These are phyloP conservation scores for Montipora efflorescens DNA, from an alignment of 64 coral and sea anemone species.

Conservation along the genomic window DNA sequence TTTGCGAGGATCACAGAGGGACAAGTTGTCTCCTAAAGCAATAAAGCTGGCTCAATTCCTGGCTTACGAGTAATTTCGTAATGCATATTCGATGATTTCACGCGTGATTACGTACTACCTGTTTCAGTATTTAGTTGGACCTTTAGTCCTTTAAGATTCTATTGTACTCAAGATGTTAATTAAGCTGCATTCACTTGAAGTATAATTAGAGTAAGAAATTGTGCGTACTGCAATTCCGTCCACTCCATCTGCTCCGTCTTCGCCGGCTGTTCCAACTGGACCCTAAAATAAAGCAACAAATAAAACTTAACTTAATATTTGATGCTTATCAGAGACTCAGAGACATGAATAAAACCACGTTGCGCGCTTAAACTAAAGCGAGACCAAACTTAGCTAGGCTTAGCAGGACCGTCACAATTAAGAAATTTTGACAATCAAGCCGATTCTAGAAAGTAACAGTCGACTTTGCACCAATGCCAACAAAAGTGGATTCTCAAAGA, in stretches of 20 bases:
- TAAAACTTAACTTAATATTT: not conserved
- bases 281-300: not conserved
- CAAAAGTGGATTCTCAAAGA: too few species aligned
- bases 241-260: not conserved
- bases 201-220: not conserved
- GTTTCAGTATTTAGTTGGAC: too few species aligned
- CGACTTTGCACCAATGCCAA: not conserved
- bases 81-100: too few species aligned
- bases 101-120: too few species aligned
- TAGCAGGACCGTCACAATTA: too few species aligned
- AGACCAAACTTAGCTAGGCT: not conserved
- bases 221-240: constrained; percentile 8
- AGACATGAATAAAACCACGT: not conserved
- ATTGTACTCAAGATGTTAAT: not conserved
- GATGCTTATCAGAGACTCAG: not conserved
- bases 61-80: too few species aligned
- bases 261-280: constrained; percentile 18
- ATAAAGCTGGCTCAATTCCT: too few species aligned
- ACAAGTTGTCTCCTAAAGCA: too few species aligned
- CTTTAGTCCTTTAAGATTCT: too few species aligned
- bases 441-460: not conserved
- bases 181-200: not conserved
- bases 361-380: not conserved
- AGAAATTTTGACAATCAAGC: too few species aligned
- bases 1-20: too few species aligned